These are phyloP conservation scores for Caenorhabditis virilis DNA, from an alignment of 2,888 invertebrate genomes.

Conservation along the genomic window DNA sequence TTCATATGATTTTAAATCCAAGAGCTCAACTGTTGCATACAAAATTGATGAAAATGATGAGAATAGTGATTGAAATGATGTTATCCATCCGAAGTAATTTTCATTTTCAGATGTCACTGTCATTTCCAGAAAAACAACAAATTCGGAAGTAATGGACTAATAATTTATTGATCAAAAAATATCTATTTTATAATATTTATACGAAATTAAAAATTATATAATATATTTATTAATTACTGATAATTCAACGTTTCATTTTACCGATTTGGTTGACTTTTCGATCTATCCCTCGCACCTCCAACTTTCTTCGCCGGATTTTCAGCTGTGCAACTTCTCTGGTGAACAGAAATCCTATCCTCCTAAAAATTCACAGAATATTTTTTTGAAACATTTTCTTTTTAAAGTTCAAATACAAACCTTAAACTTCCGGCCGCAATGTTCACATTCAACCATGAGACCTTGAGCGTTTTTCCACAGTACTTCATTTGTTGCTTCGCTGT, in stretches of 20 bases:
- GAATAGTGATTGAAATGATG: neutral
- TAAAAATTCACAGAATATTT: conserved; percentile 10
- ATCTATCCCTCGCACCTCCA: conserved; percentile 20
- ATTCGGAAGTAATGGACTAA: no score
- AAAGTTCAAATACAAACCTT: conserved; percentile 53
- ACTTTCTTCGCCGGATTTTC: conserved; percentile 61
- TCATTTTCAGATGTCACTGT: no score
- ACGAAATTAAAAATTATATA: no score
- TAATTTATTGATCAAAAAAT: no score
- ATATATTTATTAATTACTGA: no score
- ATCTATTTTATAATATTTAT: no score
- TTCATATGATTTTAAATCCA: neutral
- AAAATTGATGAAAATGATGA: conserved; percentile 11
- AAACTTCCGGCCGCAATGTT: conserved; percentile 77
- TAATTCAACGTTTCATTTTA: no score
- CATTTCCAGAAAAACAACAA: no score
- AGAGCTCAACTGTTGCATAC: neutral
- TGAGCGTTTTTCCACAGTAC: conserved; percentile 72
- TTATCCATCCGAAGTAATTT: no score
- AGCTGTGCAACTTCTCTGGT: conserved; percentile 74
- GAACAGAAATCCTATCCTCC: conserved; percentile 76
- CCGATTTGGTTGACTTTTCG: conserved; percentile 17
- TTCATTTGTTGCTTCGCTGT: conserved; percentile 70
- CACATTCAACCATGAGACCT: conserved; percentile 75
- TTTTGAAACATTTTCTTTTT: conserved; percentile 1